Evolutionary conservation across 2,888 invertebrate species (phyloP).

Genomic region (Strigamia transsilvanica): DNA sequence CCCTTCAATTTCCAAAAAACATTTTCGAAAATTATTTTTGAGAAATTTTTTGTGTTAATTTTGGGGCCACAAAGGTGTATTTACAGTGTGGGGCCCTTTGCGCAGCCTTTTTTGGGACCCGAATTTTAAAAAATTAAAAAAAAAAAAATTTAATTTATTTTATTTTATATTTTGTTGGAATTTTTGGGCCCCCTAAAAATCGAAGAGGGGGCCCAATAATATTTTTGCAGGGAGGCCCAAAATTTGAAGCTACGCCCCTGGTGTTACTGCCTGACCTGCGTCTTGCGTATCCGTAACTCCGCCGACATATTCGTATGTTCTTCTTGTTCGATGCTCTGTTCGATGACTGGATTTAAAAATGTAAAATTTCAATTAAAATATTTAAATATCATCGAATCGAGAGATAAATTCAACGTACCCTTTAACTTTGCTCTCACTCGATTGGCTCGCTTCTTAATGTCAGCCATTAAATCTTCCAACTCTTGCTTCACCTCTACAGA

Average conservation of each 20-base stretch:
- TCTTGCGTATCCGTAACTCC: slow-evolving; percentile 98
- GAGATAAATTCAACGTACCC: slow-evolving; percentile 72
- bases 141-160: too few species aligned
- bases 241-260: too few species aligned
- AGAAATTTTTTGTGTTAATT: too few species aligned
- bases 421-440: slow-evolving; percentile 99
- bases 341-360: slow-evolving; percentile 78
- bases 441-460: slow-evolving; percentile 99
- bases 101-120: background rate
- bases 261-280: slow-evolving; percentile 66
- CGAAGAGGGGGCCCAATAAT: too few species aligned
- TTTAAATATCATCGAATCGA: background rate
- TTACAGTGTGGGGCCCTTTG: too few species aligned
- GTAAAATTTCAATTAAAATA: background rate
- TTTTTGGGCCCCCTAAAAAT: too few species aligned
- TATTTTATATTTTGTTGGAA: too few species aligned
- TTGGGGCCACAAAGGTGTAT: too few species aligned
- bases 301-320: slow-evolving; percentile 99
- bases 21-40: too few species aligned
- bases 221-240: too few species aligned
- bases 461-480: slow-evolving; percentile 99
- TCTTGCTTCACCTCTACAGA: slow-evolving; percentile 97
- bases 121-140: background rate
- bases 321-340: slow-evolving; percentile 99
- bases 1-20: too few species aligned